Base-by-base conservation (phyloP, 2,888 invertebrate genomes). In the Acleris cristana region DNA sequence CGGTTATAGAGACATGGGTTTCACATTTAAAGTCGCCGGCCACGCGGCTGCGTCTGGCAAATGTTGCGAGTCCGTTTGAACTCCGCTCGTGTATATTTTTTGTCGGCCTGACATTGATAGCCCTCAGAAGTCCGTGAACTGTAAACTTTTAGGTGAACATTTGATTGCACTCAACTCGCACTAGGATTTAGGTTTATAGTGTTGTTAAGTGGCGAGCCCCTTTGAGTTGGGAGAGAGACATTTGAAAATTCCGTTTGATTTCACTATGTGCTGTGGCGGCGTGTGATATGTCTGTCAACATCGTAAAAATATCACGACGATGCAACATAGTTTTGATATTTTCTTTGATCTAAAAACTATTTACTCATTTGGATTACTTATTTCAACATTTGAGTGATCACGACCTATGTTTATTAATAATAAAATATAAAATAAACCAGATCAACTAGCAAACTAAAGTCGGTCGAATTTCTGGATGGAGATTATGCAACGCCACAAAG, bases 1-100 rank as follows among this genome's bases (percentile, higher is more conserved):
- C 74, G 75, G 83, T 83, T 79, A 85, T 79, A 80, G 81, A 79
- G 82, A 92, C 90, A 90, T 79, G 85, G 84, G 77, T 90, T 89
- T 90, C 82, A 83, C 89, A 89, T 91, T 89, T 87, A 79, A 57
- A 86, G 77, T 76, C 74, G 76, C 64, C 71, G 70, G 84, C 77
- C 88, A 86, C 85, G 82, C 78, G 82, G 78, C 81, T 73, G 51
- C 70, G 72, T 65, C 64, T 64, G 56, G 70, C 72, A 64, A 74
- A 79, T 76, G 78, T 77, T 77, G 76, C 77, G 67, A 80, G 77
- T 79, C 74, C 80, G 81, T 85, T 83, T 80, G 76, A 83, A 83
- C 76, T 76, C 65, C 73, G 74, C 26, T 78, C 77, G 72, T 77
- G 76, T 62, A 78, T 76, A 76, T 80, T 85, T 86, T 86, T 82